Conservation (phyloP, 2,888 invertebrate species). For the Hoplodrina ambigua region DNA sequence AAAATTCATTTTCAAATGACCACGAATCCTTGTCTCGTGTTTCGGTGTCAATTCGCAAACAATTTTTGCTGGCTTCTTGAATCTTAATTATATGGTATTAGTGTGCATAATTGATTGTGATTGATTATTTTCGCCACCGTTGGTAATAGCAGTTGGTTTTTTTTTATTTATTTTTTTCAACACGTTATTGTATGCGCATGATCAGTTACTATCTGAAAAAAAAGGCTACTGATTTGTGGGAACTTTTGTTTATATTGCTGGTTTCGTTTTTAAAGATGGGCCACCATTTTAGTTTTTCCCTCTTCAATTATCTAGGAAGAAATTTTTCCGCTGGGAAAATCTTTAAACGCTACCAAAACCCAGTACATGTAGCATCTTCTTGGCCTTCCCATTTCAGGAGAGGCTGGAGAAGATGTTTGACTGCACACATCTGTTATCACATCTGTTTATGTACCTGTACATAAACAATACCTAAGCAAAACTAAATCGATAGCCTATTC, state of each 20-base stretch:
- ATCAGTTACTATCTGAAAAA: constrained; percentile 55
- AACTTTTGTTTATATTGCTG: constrained; percentile 3
- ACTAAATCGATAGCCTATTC: constrained; percentile 20
- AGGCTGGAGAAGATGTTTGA: too few species aligned
- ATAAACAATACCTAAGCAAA: background rate
- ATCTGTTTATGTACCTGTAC: too few species aligned
- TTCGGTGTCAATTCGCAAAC: constrained; percentile 58
- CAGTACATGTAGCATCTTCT: too few species aligned
- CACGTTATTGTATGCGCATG: constrained; percentile 31
- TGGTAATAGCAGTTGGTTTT: constrained; percentile 56
- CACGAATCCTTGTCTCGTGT: constrained; percentile 14
- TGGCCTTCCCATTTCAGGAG: too few species aligned
- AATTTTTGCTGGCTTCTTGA: constrained; percentile 55
- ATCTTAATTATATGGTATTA: constrained; percentile 64
- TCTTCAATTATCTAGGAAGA: background rate
- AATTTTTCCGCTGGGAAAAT: too few species aligned
- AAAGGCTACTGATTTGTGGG: constrained; percentile 26
- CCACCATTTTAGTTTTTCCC: background rate
- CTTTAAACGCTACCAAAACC: too few species aligned
- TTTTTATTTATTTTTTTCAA: constrained; percentile 51
- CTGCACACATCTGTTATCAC: too few species aligned
- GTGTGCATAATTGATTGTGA: constrained; percentile 65
- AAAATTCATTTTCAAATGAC: constrained; percentile 46
- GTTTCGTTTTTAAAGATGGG: background rate
- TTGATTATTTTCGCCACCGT: constrained; percentile 66